Evolutionary conservation across 2,797 vertebrate species (phyloP).

Genomic region (Peromyscus aztecus): DNA sequence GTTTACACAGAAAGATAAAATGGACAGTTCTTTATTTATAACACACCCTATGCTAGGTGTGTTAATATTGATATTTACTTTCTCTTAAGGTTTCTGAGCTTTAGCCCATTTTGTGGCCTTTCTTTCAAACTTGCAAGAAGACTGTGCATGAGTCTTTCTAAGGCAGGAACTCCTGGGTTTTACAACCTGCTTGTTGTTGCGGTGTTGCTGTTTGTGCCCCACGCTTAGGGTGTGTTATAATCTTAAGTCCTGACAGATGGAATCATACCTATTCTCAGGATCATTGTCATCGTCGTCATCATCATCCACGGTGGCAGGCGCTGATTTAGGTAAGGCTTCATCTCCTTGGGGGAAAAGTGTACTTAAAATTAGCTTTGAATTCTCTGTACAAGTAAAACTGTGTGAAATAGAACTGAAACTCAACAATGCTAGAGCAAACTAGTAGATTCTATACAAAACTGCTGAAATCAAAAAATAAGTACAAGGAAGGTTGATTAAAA

Average conservation of each 20-base stretch:
- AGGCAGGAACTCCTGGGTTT: conserved; percentile 88
- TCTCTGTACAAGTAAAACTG: conserved; percentile 57
- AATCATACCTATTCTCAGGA: conserved; percentile 98
- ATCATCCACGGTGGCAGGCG: conserved; percentile 88
- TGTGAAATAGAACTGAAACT: conserved; percentile 71
- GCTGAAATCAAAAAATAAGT: conserved; percentile 51
- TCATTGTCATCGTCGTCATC: conserved; percentile 94
- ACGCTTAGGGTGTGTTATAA: conserved; percentile 91
- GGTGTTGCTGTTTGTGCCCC: conserved; percentile 89
- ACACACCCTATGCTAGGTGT: conserved; percentile 87
- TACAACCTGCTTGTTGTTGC: conserved; percentile 87
- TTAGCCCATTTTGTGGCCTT: conserved; percentile 89
- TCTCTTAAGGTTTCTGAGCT: conserved; percentile 89
- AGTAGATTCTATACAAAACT: conserved; percentile 51
- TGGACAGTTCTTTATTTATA: conserved; percentile 82
- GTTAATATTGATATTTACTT: conserved; percentile 83
- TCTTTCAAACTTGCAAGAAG: conserved; percentile 90
- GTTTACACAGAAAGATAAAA: conserved; percentile 73
- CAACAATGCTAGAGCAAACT: conserved; percentile 54
- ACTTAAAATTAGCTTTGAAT: conserved; percentile 79
- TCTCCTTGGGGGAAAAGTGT: conserved; percentile 90
- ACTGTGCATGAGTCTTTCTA: conserved; percentile 90
- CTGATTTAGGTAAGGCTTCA: conserved; percentile 92
- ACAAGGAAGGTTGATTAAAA: conserved; percentile 28
- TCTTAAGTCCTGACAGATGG: conserved; percentile 91